These are phyloP conservation scores for Clarias magur DNA, from an alignment of 2,113 vertebrate genomes.

Conservation along the genomic window DNA sequence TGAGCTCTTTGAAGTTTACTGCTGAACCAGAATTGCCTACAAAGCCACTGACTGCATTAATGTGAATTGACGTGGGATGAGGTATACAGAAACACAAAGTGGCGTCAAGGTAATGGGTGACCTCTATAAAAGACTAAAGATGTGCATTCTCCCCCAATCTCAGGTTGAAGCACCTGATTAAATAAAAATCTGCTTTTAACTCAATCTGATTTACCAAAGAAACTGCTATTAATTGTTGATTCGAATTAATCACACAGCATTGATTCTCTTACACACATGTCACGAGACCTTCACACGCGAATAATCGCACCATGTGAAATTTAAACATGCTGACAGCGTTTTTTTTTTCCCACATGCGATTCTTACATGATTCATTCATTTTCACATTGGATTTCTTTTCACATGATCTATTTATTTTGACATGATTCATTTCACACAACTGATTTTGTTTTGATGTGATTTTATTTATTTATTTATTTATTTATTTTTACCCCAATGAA, in stretches of 20 bases:
- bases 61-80: slow-evolving; percentile 21
- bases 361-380: background rate
- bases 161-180: background rate
- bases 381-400: background rate
- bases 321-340: background rate
- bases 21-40: slow-evolving; percentile 19
- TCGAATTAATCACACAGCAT: background rate
- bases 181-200: slow-evolving; percentile 8
- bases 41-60: slow-evolving; percentile 24
- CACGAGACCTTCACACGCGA: background rate
- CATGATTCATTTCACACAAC: background rate
- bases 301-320: background rate
- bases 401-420: background rate
- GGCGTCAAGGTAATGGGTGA: background rate
- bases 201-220: background rate
- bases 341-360: background rate
- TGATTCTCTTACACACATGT: background rate
- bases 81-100: background rate
- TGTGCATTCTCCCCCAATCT: background rate
- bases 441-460: too few species aligned
- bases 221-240: background rate
- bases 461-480: too few species aligned
- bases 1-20: slow-evolving; percentile 30
- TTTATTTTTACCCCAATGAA: too few species aligned
- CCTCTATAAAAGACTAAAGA: background rate